Evolutionary conservation across 2,797 vertebrate species (phyloP).

Genomic region (Salmo trutta): DNA sequence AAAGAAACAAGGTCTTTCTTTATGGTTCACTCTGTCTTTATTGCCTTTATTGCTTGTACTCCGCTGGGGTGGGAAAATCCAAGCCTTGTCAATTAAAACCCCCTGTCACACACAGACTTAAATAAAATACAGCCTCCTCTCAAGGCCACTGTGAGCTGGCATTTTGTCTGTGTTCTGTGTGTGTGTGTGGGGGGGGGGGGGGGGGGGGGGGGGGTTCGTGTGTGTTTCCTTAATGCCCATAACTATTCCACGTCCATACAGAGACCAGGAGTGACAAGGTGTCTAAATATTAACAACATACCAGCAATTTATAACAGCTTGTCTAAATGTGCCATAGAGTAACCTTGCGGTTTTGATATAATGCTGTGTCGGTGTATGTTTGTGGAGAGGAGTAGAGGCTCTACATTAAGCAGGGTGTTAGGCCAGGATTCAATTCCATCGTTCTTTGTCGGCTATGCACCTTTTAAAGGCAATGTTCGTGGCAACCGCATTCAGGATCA

Average conservation of each 20-base stretch:
- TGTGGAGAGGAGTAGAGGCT: too few relatives aligned
- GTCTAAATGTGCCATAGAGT: too few relatives aligned
- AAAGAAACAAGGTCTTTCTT: slow-evolving; percentile 57
- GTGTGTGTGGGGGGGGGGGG: background rate
- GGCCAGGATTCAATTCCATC: too few relatives aligned
- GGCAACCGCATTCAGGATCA: background rate
- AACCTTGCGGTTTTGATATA: too few relatives aligned
- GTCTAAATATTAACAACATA: too few relatives aligned
- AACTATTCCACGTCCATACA: background rate
- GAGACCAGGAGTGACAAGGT: too few relatives aligned
- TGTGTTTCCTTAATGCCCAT: background rate
- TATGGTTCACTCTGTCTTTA: slow-evolving; percentile 60
- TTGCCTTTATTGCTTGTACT: slow-evolving; percentile 63
- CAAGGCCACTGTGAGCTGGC: slow-evolving; percentile 38
- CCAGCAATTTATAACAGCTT: too few relatives aligned
- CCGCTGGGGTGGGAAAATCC: slow-evolving; percentile 48
- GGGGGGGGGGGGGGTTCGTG: too few relatives aligned
- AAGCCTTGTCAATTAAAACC: slow-evolving; percentile 63
- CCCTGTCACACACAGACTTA: slow-evolving; percentile 37
- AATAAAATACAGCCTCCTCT: slow-evolving; percentile 40
- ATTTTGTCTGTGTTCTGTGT: background rate
- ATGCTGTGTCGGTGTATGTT: too few relatives aligned
- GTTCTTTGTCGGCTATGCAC: too few relatives aligned
- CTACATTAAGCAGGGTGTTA: too few relatives aligned
- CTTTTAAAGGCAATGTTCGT: background rate